Evolutionary conservation across 2,797 vertebrate species (phyloP), one percentile per base, ranked within the genome.

Genomic region (Eremophila alpestris): DNA sequence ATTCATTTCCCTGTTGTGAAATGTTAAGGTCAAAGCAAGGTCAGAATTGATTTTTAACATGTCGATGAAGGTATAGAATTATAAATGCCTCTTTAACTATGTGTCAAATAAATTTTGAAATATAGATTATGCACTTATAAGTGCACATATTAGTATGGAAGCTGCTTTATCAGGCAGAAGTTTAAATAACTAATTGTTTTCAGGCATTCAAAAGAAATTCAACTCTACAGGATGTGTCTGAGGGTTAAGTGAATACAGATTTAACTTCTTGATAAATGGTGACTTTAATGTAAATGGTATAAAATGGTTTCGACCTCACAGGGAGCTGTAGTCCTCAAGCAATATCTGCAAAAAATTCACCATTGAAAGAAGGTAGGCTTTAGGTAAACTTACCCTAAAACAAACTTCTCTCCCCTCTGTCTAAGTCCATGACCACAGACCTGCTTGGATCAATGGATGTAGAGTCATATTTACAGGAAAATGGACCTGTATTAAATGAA

Each of bases 11-110:
- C 17, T 52, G 22, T 65, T 43, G 46, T 24, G 26, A 86, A 78
- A 80, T 41, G 23, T 64, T 90, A 78, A 90, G 29, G 38, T 71
- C 54, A 78, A 68, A 84, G 15, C 41, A 67, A 74, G 60, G 70
- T 67, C 56, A 77, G 38, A 83, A 92, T n/a, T 78, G 11, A 83
- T 87, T 92, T 86, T 68, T 52, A 63, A 59, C 32, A 18, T 41
- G 21, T 20, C 29, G 7, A 7, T 70, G 24, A 55, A 86, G 13
- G 65, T 34, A 17, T 2, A n/a, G 40, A 89, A 51, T 71, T 84
- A 84, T 70, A 58, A 90, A 74, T 86, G 16, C 10, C 48, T 70
- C 32, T 49, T 79, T 38, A 85, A 69, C 32, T 34, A 5, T 14
- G 10, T 40, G 45, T 51, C 11, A 74, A 38, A 36, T 60, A 76